phyloP scores from a whole-genome alignment of 2,797 vertebrate species.

The Brotula barbata region DNA sequence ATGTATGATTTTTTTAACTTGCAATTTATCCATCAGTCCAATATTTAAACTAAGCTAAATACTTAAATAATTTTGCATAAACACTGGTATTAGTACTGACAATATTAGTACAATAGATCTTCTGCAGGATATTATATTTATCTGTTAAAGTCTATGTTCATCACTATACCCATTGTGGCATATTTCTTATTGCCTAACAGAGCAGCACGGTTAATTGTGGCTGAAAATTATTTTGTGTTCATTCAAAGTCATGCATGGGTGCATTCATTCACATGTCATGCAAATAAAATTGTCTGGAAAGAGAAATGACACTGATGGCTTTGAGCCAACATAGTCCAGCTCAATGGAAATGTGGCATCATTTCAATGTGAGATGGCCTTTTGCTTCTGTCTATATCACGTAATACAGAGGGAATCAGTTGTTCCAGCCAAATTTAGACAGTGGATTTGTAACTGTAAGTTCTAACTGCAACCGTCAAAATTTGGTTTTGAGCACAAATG shows the following conservation, averaged over 20 bases:
- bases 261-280: background rate
- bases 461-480: background rate
- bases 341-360: background rate
- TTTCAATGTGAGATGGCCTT: background rate
- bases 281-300: constrained; percentile 2
- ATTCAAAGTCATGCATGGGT: background rate
- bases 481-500: background rate
- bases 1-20: no score
- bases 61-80: no score
- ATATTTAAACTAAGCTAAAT: no score
- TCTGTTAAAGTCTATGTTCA: no score
- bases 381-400: background rate
- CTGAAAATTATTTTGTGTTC: background rate
- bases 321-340: no score
- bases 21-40: no score
- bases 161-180: no score
- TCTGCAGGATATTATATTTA: no score
- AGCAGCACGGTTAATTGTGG: no score
- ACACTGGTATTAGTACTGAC: no score
- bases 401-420: background rate
- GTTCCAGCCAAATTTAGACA: background rate
- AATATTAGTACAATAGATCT: no score
- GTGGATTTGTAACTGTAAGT: background rate
- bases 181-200: no score
- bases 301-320: background rate